A percentile compares a stretch with the other conserved stretches of the same genome.
phyloP scores from a whole-genome alignment of 2,113 vertebrate species.

The Chionodraco myersi region DNA sequence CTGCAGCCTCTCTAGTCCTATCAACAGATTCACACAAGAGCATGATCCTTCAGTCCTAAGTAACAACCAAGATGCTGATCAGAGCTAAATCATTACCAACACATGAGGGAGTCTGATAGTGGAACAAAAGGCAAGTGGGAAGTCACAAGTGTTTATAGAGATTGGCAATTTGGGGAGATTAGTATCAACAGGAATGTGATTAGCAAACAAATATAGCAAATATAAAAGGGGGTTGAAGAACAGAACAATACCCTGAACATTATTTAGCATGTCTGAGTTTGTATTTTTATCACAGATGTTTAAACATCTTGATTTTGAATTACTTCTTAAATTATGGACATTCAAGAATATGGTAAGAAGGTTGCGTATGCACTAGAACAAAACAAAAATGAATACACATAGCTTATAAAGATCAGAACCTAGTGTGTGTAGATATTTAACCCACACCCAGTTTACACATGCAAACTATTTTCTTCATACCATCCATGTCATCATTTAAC shows the following conservation, averaged over 20 bases:
- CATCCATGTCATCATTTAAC: background rate
- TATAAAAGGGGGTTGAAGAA: background rate
- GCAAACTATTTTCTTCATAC: too few species aligned
- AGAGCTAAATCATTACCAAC: slow-evolving; percentile 28
- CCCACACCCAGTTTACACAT: background rate
- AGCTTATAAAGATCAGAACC: too few species aligned
- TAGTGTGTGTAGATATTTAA: background rate
- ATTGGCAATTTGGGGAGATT: background rate
- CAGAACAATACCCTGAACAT: background rate
- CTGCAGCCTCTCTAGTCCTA: slow-evolving; percentile 25
- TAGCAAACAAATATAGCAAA: background rate
- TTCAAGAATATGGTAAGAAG: background rate
- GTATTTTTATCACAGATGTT: too few species aligned
- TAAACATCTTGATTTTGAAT: background rate
- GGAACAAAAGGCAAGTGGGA: slow-evolving; percentile 16
- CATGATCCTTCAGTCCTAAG: slow-evolving; percentile 29
- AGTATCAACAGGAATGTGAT: slow-evolving; percentile 8
- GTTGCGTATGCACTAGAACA: background rate
- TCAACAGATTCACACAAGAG: slow-evolving; percentile 38
- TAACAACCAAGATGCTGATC: slow-evolving; percentile 33
- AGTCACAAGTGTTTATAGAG: slow-evolving; percentile 18
- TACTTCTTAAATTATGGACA: background rate
- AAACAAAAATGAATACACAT: background rate
- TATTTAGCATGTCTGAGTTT: background rate
- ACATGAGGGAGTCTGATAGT: slow-evolving; percentile 9